These are phyloP conservation scores for Delphinapterus leucas DNA, from an alignment of 2,113 vertebrate species.

Conservation along the genomic window DNA sequence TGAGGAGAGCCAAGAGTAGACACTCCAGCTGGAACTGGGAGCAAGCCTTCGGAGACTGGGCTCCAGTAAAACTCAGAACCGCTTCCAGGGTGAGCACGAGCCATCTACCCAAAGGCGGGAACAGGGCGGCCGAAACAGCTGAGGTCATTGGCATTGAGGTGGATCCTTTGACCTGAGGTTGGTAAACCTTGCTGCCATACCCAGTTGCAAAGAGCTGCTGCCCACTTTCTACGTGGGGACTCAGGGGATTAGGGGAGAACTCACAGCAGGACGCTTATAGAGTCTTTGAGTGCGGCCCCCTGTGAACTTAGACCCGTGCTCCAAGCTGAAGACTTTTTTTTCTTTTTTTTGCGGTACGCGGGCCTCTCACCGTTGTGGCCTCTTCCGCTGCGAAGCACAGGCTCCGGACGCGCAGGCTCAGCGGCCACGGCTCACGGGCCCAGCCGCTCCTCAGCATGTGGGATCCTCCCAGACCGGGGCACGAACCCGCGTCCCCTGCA, in stretches of 20 bases:
- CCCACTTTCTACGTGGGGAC: background rate
- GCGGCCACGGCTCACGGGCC: too few species aligned
- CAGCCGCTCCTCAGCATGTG: too few species aligned
- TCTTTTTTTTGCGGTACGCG: too few species aligned
- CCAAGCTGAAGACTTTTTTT: background rate
- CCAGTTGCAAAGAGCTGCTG: background rate
- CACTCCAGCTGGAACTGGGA: background rate
- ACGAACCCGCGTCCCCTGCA: too few species aligned
- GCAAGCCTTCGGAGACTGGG: background rate
- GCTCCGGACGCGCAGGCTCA: too few species aligned
- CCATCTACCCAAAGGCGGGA: background rate
- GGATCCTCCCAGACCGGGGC: too few species aligned
- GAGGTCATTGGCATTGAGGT: background rate
- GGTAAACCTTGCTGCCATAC: background rate
- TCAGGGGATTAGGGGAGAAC: background rate
- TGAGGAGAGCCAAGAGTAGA: background rate
- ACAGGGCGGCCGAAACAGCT: background rate
- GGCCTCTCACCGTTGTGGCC: too few species aligned
- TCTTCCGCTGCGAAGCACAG: too few species aligned
- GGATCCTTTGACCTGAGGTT: constrained; percentile 9
- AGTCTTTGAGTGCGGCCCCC: background rate
- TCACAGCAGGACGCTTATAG: background rate
- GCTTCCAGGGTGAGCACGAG: background rate
- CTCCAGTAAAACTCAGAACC: background rate
- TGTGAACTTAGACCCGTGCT: background rate